Conservation (phyloP, 1,140 invertebrate species). For the Oppia nitens region DNA sequence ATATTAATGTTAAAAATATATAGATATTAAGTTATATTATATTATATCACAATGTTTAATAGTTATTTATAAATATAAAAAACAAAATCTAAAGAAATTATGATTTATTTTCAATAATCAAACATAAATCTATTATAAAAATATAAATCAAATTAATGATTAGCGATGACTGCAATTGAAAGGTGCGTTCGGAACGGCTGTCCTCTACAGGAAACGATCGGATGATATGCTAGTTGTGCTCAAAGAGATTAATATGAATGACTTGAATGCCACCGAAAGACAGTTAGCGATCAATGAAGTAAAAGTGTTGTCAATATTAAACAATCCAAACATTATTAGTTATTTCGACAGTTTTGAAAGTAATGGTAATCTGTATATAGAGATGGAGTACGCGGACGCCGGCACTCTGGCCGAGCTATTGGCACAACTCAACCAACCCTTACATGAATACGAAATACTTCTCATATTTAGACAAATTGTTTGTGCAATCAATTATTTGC, state of each 20-base stretch:
- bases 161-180: neutral
- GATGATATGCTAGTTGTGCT: conserved; percentile 50
- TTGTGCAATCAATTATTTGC: conserved; percentile 49
- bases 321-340: conserved; percentile 55
- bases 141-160: too few relatives aligned
- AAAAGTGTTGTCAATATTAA: conserved; percentile 46
- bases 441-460: conserved; percentile 45
- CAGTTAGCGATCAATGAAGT: conserved; percentile 57
- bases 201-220: conserved; percentile 45
- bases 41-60: too few relatives aligned
- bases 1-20: too few relatives aligned
- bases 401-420: conserved; percentile 49
- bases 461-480: conserved; percentile 49
- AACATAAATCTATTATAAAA: neutral
- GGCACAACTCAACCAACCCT: conserved; percentile 29
- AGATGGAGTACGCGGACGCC: conserved; percentile 62
- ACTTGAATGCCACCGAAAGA: conserved; percentile 45
- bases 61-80: too few relatives aligned
- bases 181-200: conserved; percentile 57
- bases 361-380: conserved; percentile 52
- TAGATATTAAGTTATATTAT: too few relatives aligned
- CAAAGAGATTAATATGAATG: conserved; percentile 56
- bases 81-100: neutral
- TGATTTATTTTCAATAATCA: conserved; percentile 1
- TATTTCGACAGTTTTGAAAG: conserved; percentile 58